These are phyloP conservation scores for Mystacides longicornis DNA, from an alignment of 2,888 invertebrate species.

Conservation along the genomic window DNA sequence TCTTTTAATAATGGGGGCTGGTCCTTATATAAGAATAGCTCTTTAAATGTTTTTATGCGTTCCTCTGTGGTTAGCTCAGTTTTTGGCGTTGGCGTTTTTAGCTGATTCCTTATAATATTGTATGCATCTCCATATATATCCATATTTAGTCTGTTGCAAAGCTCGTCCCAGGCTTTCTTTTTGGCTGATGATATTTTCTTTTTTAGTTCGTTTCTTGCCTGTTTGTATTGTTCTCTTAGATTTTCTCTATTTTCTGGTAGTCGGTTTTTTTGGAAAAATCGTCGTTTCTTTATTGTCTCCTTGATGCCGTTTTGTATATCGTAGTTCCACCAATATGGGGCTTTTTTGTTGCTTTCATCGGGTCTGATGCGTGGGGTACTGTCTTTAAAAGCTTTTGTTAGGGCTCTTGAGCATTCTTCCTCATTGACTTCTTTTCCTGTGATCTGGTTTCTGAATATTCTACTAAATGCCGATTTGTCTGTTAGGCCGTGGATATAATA, in stretches of 20 bases:
- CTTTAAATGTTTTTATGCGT: neutral
- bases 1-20: neutral
- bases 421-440: neutral
- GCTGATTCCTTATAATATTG: neutral
- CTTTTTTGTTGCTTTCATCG: neutral
- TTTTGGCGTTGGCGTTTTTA: neutral
- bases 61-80: neutral
- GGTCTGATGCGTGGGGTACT: neutral
- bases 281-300: neutral
- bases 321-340: neutral
- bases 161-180: neutral
- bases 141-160: neutral
- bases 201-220: neutral
- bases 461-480: neutral
- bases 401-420: neutral
- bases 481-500: neutral
- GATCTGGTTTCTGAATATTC: neutral
- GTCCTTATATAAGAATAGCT: neutral
- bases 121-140: neutral
- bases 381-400: neutral
- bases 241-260: neutral
- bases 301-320: neutral
- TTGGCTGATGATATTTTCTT: neutral
- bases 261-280: neutral
- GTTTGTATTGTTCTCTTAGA: neutral